phyloP scores from a whole-genome alignment of 2,797 vertebrate genomes.

The Mormyrus hasselquistii region DNA sequence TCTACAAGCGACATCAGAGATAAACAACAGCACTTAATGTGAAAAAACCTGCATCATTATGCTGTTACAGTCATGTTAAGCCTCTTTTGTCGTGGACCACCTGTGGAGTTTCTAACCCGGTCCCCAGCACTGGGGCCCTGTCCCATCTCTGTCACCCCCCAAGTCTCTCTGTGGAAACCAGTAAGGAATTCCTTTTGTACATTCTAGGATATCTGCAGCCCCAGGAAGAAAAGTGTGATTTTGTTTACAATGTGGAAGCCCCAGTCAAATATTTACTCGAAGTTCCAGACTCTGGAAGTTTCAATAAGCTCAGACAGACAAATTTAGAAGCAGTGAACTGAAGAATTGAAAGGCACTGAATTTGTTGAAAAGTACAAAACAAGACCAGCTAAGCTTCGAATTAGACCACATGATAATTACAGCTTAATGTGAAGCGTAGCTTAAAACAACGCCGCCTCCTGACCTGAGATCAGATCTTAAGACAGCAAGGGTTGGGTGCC shows the following conservation, averaged over 20 bases:
- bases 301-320: background rate
- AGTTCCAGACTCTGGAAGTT: background rate
- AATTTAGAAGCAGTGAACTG: background rate
- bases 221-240: background rate
- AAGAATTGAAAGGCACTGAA: constrained; percentile 27
- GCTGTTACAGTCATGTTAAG: background rate
- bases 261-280: background rate
- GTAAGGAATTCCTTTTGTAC: background rate
- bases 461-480: background rate
- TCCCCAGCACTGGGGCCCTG: background rate
- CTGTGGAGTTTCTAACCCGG: background rate
- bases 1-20: background rate
- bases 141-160: background rate
- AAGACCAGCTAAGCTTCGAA: background rate
- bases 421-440: constrained; percentile 8
- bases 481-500: background rate
- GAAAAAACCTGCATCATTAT: background rate
- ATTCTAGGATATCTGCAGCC: background rate
- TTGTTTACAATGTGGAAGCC: background rate
- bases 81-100: background rate
- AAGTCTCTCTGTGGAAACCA: background rate
- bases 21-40: background rate
- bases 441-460: constrained; percentile 30
- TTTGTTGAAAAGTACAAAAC: constrained; percentile 42
- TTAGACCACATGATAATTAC: constrained; percentile 35